Evolutionary conservation across 37 sponge, comb jelly and placozoan genomes (phyloP).

Genomic region (Beroe ovata): DNA sequence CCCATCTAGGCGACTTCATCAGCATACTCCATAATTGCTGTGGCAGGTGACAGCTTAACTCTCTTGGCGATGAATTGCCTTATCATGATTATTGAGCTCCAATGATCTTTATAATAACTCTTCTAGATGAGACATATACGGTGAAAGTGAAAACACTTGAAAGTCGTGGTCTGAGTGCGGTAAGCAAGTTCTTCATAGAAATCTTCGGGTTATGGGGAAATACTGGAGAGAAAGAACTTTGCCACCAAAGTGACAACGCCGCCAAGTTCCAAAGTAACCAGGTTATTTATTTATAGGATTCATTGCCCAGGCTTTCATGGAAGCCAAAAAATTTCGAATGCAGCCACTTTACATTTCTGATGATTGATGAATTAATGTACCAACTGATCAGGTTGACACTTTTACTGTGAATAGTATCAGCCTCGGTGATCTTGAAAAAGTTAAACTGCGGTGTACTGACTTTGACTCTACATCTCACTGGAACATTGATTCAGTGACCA

Average conservation of each 20-base stretch:
- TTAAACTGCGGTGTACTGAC: neutral
- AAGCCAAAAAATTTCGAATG: too few relatives aligned
- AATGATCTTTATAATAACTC: too few relatives aligned
- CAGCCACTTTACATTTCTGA: too few relatives aligned
- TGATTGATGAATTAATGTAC: too few relatives aligned
- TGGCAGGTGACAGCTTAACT: too few relatives aligned
- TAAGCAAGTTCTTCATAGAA: neutral
- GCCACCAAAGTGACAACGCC: neutral
- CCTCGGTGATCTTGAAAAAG: neutral
- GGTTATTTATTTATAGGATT: too few relatives aligned
- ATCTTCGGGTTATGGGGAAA: neutral
- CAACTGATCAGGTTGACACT: neutral
- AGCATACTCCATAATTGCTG: too few relatives aligned
- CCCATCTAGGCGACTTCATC: too few relatives aligned
- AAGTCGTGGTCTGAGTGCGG: neutral
- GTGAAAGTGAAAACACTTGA: neutral
- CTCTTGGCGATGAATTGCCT: too few relatives aligned
- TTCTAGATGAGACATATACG: neutral
- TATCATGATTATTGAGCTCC: too few relatives aligned
- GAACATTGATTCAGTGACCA: too few relatives aligned
- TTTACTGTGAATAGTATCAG: neutral
- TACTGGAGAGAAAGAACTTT: neutral
- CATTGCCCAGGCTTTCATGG: too few relatives aligned
- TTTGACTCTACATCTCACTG: neutral
- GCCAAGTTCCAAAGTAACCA: neutral